Conservation (phyloP, 2,797 vertebrate genomes). For the Coregonus ussuriensis region DNA sequence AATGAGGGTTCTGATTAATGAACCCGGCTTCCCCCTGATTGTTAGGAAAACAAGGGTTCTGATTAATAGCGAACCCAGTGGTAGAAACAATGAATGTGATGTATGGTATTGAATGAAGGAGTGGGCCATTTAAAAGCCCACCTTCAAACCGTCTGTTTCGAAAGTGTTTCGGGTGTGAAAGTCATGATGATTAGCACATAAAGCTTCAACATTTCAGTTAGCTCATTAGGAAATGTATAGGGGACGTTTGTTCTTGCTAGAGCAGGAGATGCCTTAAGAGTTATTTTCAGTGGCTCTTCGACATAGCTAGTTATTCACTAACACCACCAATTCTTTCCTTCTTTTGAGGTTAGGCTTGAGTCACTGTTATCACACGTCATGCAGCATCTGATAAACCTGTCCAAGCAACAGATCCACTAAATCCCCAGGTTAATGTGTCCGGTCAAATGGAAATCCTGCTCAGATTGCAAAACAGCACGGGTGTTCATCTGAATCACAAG, state of each 20-base stretch:
- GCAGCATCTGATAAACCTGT: too few species aligned
- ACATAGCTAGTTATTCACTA: too few species aligned
- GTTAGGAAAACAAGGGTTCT: slow-evolving; percentile 20
- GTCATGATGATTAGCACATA: background rate
- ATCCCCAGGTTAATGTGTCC: slow-evolving; percentile 61
- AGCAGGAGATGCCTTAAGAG: too few species aligned
- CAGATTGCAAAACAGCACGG: slow-evolving; percentile 74
- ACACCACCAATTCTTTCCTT: too few species aligned
- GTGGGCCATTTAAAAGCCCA: background rate
- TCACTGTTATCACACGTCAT: too few species aligned
- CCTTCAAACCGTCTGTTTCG: slow-evolving; percentile 7
- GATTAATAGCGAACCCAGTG: slow-evolving; percentile 35
- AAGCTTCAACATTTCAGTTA: too few species aligned
- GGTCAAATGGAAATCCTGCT: slow-evolving; percentile 73
- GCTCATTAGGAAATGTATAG: too few species aligned
- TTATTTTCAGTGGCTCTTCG: too few species aligned
- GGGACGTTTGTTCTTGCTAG: too few species aligned
- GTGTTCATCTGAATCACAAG: slow-evolving; percentile 53
- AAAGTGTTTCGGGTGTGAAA: background rate
- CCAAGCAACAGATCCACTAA: slow-evolving; percentile 56
- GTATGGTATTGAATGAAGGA: slow-evolving; percentile 5
- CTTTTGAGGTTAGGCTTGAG: too few species aligned
- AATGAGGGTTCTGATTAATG: slow-evolving; percentile 33
- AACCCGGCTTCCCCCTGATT: slow-evolving; percentile 15
- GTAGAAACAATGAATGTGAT: slow-evolving; percentile 20